Conservation (phyloP, 2,797 vertebrate species). For the Darevskia nairensis region DNA sequence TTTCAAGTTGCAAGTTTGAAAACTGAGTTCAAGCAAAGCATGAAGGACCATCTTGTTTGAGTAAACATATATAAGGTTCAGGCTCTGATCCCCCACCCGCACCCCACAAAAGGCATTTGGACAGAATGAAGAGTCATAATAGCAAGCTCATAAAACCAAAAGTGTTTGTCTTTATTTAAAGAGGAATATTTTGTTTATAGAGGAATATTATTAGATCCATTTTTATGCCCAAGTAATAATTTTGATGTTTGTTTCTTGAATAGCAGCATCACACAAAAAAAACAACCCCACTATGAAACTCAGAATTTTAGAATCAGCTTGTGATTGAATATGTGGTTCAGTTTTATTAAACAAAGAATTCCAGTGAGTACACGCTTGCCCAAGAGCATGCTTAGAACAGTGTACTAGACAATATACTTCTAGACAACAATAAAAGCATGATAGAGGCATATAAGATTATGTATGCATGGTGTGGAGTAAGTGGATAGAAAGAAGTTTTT, state of each 20-base stretch:
- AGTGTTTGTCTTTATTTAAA: not conserved
- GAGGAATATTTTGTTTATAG: not conserved
- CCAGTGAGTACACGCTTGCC: no score
- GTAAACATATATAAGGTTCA: accelerated
- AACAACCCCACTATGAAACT: accelerated
- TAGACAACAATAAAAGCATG: no score
- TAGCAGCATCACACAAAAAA: not conserved
- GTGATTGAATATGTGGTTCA: no score
- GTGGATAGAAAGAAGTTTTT: no score
- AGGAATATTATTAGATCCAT: not conserved
- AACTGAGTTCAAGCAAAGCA: not conserved
- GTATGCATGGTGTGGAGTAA: no score
- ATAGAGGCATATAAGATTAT: no score
- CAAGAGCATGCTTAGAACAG: no score
- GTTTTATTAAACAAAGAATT: no score
- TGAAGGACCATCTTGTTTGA: not conserved
- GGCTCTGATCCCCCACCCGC: not conserved
- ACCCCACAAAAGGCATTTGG: not conserved
- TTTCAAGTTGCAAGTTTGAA: constrained; percentile 15
- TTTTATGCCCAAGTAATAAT: no score
- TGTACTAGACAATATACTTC: no score
- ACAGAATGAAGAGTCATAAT: not conserved
- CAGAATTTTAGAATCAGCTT: no score
- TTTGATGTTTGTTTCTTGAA: no score
- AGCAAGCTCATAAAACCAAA: not conserved